Evolutionary conservation across 2,888 invertebrate species (phyloP), one percentile per base, ranked within the genome.

Genomic region (Steinernema hermaphroditum): DNA sequence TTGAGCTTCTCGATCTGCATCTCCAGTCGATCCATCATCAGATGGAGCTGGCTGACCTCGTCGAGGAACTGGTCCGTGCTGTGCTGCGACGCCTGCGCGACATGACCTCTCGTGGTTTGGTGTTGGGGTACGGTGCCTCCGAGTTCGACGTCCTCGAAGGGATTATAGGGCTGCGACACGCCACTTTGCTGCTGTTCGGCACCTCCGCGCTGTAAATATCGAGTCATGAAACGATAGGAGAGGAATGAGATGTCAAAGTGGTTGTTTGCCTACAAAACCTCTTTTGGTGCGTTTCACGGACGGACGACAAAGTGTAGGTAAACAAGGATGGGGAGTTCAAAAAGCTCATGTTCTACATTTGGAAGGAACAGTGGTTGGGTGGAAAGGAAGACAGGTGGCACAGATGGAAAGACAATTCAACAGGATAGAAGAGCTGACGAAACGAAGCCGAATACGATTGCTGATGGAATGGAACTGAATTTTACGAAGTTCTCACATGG

Each of bases 1-100:
- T 77, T 57, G 16, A 80, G 46, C 24, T 70, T 70, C 12, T 68
- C 54, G 24, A 79, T 74, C 41, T 76, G 76, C 24, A 44, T 34
- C 37, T 78, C 72, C 27, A 79, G 68, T 22, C 46, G 68, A 19
- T 78, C 76, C 22, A 79, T 62, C 27, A 62, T 62, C 34, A 62
- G 27, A 32, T 62, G 62, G 2, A 62, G 29, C 62, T 62, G 62
- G 32, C 32, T 34, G 62, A 62, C 62, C 62, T 62, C 62, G 16
- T 32, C 34, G 32, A 62, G 32, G 16, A 62, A 62, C 62, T 62
- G 62, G 62, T 62, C 62, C 62, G 62, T 62, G 62, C 62, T 62
- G 29, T 62, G 62, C 27, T 32, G 32, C 32, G 62, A 62, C 32
- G 62, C 32, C 62, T 24, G 29, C 32, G 62, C 62, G 62, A 62